Percentiles rank a stretch among this genome's conserved stretches.
These are phyloP conservation scores for Lycocerus yunnanus DNA, from an alignment of 2,888 invertebrate species.

Conservation along the genomic window DNA sequence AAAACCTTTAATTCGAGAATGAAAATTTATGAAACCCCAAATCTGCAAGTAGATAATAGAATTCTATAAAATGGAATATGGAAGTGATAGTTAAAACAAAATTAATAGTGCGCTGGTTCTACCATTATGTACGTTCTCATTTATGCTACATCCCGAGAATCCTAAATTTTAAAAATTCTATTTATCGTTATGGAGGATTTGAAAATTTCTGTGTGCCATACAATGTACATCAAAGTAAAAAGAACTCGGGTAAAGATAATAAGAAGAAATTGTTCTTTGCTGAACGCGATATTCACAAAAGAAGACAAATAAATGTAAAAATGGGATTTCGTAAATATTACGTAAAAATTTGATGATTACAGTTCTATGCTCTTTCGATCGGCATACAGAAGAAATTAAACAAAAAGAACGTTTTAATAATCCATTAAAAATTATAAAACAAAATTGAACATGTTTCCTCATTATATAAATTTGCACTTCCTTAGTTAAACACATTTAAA, in stretches of 20 bases:
- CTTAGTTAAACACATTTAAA: neutral
- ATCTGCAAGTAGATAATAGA: neutral
- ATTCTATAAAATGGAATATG: neutral
- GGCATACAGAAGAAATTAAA: neutral
- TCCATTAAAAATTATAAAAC: neutral
- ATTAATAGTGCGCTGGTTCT: neutral
- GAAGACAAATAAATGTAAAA: neutral
- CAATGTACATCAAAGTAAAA: conserved; percentile 16
- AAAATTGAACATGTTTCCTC: too few species aligned
- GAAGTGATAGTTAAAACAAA: neutral
- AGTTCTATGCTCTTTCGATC: neutral
- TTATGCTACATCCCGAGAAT: neutral
- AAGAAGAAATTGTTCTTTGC: conserved; percentile 6
- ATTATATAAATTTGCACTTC: neutral
- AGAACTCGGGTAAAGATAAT: conserved; percentile 14
- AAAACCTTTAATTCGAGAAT: neutral
- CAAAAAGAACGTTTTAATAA: neutral
- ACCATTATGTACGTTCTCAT: neutral
- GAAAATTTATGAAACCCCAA: neutral
- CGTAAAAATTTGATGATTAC: neutral
- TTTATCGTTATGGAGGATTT: neutral
- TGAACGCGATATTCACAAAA: conserved; percentile 9
- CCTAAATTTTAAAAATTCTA: neutral
- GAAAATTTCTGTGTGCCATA: neutral
- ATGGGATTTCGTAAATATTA: neutral